Conservation (phyloP, 2,797 vertebrate genomes). For the Eospalax fontanierii region DNA sequence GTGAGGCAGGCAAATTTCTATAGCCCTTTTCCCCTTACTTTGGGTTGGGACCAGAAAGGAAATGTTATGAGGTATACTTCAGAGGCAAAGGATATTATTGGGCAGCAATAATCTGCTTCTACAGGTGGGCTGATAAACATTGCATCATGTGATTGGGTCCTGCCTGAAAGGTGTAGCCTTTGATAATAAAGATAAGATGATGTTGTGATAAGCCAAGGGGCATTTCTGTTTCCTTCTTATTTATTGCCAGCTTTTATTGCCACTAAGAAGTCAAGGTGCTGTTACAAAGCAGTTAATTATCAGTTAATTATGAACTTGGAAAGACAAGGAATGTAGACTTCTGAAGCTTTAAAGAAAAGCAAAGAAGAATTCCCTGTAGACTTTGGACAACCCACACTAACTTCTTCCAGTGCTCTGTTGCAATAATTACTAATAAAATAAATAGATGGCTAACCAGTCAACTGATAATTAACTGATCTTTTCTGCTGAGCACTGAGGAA, state of each 20-base stretch:
- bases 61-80: constrained; percentile 84
- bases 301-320: constrained; percentile 94
- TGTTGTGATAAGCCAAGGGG: constrained; percentile 89
- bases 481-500: constrained; percentile 91
- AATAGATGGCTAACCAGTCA: constrained; percentile 93
- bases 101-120: constrained; percentile 86
- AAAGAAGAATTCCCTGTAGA: constrained; percentile 89
- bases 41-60: constrained; percentile 68
- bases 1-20: neutral
- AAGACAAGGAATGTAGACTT: constrained; percentile 88
- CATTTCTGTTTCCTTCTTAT: constrained; percentile 91
- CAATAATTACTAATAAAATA: constrained; percentile 95
- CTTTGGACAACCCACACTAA: constrained; percentile 91
- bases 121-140: constrained; percentile 89
- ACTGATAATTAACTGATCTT: constrained; percentile 94
- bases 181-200: constrained; percentile 93
- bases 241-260: constrained; percentile 92
- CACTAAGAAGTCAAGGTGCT: constrained; percentile 90
- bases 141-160: constrained; percentile 84
- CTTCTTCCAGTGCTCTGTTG: constrained; percentile 89
- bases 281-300: constrained; percentile 92
- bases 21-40: neutral
- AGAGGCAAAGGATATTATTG: constrained; percentile 85
- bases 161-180: constrained; percentile 87
- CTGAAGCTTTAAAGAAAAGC: constrained; percentile 90